A percentile compares a stretch with the other conserved stretches of the same genome.
Conservation (phyloP, 2,888 invertebrate genomes). For the Macrosoma leucophasiata region DNA sequence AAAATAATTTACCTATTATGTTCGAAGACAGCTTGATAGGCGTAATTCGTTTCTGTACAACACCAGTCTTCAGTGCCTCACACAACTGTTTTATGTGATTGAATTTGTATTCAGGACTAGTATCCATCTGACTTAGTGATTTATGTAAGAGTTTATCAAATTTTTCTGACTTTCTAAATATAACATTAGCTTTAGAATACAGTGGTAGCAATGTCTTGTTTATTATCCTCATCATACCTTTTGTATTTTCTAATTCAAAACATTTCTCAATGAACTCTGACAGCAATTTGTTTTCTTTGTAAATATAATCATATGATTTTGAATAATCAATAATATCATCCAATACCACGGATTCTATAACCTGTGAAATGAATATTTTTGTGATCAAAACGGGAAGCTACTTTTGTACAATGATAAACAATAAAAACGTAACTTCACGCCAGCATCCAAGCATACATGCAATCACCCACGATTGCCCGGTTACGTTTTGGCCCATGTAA, state of each 20-base stretch:
- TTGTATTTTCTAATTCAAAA: constrained; percentile 32
- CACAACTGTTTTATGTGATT: constrained; percentile 41
- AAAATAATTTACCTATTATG: too few species aligned
- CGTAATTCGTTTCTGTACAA: too few species aligned
- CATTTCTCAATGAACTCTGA: constrained; percentile 40
- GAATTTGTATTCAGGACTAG: constrained; percentile 40
- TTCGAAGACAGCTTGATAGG: too few species aligned
- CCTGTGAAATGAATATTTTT: constrained; percentile 17
- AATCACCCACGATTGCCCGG: too few species aligned
- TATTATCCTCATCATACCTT: constrained; percentile 41
- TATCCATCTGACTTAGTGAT: constrained; percentile 29
- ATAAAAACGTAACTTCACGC: too few species aligned
- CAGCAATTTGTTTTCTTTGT: constrained; percentile 32
- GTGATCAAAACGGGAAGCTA: neutral
- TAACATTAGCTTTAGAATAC: constrained; percentile 31
- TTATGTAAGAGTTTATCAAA: constrained; percentile 33
- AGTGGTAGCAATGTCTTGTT: constrained; percentile 36
- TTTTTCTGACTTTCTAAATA: constrained; percentile 33
- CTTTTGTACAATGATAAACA: too few species aligned
- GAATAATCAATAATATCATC: constrained; percentile 4
- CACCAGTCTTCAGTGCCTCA: constrained; percentile 38
- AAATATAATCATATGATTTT: constrained; percentile 8
- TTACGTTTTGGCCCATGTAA: too few species aligned
- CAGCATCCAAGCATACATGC: too few species aligned
- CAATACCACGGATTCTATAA: constrained; percentile 18